Percentiles rank a stretch among this genome's conserved stretches.
These are phyloP conservation scores for Ctenomys sociabilis DNA, from an alignment of 2,113 vertebrate species.

Conservation along the genomic window DNA sequence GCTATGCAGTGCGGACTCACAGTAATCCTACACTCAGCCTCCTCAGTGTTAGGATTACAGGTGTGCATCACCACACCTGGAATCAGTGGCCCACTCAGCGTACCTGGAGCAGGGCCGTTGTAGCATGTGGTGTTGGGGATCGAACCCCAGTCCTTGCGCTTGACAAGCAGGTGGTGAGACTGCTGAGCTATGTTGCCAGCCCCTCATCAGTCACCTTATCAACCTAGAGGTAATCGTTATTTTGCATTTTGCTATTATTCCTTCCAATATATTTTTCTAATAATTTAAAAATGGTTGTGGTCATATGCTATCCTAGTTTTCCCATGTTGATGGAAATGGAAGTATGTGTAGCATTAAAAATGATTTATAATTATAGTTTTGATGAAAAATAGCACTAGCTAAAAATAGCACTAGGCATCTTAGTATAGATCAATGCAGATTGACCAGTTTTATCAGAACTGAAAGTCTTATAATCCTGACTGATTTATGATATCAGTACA, in stretches of 20 bases:
- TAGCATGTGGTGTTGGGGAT: too few relatives aligned
- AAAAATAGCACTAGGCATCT: too few relatives aligned
- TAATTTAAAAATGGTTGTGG: background rate
- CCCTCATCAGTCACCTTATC: background rate
- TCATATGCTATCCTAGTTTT: constrained; percentile 5
- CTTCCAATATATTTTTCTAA: background rate
- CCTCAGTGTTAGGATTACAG: too few relatives aligned
- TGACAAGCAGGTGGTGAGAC: too few relatives aligned
- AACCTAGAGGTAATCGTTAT: background rate
- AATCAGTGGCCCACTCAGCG: too few relatives aligned
- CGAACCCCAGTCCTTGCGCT: too few relatives aligned
- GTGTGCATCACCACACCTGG: too few relatives aligned
- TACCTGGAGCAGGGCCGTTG: too few relatives aligned
- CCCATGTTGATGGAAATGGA: constrained; percentile 1
- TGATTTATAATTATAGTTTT: constrained; percentile 1
- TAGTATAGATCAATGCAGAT: background rate
- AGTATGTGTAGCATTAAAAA: background rate
- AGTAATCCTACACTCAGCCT: too few relatives aligned
- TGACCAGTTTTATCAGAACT: background rate
- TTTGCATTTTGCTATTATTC: background rate
- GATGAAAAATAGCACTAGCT: background rate
- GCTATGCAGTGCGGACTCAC: too few relatives aligned
- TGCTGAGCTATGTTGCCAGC: too few relatives aligned
- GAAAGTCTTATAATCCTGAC: background rate
- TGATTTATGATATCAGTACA: background rate